Percentiles rank a stretch among this genome's conserved stretches.
Evolutionary conservation across 2,888 invertebrate species (phyloP).

Genomic region (Mystacides longicornis): DNA sequence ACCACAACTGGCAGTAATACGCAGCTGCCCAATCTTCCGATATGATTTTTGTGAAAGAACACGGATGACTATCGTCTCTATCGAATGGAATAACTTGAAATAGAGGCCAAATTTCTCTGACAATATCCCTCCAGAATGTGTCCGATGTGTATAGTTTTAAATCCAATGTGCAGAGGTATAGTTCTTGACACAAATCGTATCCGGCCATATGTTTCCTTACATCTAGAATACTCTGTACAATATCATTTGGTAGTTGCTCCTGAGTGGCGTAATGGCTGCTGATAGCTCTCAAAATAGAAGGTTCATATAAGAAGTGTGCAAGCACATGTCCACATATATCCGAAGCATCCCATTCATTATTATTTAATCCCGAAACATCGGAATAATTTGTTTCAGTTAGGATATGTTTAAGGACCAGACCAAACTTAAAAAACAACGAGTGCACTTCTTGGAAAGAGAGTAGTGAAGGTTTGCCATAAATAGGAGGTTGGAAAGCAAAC

Average conservation of each 20-base stretch:
- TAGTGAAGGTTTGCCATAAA: constrained; percentile 56
- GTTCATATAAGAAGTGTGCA: constrained; percentile 70
- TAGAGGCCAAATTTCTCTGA: constrained; percentile 70
- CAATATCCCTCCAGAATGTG: constrained; percentile 77
- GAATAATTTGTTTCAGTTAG: constrained; percentile 74
- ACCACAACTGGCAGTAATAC: constrained; percentile 81
- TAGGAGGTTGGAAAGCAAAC: constrained; percentile 70
- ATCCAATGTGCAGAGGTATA: constrained; percentile 78
- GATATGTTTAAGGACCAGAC: constrained; percentile 78
- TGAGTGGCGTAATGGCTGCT: constrained; percentile 70
- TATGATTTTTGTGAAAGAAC: constrained; percentile 78
- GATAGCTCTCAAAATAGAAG: constrained; percentile 51
- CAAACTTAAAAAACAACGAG: constrained; percentile 77
- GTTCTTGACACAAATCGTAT: constrained; percentile 68
- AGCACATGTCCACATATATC: constrained; percentile 78
- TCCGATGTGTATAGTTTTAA: constrained; percentile 69
- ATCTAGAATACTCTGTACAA: constrained; percentile 55
- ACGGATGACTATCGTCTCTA: constrained; percentile 75
- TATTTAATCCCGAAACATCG: constrained; percentile 77
- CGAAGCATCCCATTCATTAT: constrained; percentile 91
- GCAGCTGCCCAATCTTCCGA: constrained; percentile 79
- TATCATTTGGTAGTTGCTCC: constrained; percentile 59
- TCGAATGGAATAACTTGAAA: constrained; percentile 71
- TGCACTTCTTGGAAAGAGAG: constrained; percentile 70
- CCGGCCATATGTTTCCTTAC: constrained; percentile 70